Conservation (phyloP, 2,113 vertebrate species). For the Bubo blakistoni region DNA sequence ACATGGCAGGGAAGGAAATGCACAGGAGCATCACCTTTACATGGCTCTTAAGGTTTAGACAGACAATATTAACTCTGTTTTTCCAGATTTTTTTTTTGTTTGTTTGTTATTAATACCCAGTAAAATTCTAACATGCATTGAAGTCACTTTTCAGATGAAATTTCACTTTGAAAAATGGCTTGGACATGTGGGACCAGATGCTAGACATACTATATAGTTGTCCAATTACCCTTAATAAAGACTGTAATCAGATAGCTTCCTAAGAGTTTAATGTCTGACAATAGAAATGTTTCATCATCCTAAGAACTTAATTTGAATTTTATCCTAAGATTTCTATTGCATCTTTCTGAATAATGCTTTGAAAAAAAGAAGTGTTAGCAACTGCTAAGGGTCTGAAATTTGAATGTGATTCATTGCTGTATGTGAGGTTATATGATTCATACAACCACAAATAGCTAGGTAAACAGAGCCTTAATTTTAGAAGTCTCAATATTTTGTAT, state of each 20-base stretch:
- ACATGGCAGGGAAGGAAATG: neutral
- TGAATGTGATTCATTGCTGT: neutral
- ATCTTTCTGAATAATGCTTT: neutral
- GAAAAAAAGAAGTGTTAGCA: neutral
- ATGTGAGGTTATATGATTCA: neutral
- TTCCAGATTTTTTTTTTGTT: neutral
- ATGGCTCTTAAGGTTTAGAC: neutral
- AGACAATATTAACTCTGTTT: neutral
- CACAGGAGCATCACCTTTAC: neutral
- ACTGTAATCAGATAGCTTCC: neutral
- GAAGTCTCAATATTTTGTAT: neutral
- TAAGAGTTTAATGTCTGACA: neutral
- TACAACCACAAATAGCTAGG: neutral
- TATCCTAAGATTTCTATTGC: neutral
- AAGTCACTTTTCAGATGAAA: neutral
- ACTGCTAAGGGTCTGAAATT: neutral
- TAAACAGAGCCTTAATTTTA: neutral
- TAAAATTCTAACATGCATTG: neutral
- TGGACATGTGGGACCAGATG: neutral
- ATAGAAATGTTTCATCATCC: neutral
- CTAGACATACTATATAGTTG: neutral
- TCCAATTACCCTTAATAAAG: neutral
- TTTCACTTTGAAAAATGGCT: neutral
- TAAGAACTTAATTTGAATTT: neutral
- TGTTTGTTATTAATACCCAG: no score